Evolutionary conservation across 1,140 invertebrate genomes (phyloP), one percentile per base, ranked within the genome.

Genomic region (Pseudomyrmex concolor): DNA sequence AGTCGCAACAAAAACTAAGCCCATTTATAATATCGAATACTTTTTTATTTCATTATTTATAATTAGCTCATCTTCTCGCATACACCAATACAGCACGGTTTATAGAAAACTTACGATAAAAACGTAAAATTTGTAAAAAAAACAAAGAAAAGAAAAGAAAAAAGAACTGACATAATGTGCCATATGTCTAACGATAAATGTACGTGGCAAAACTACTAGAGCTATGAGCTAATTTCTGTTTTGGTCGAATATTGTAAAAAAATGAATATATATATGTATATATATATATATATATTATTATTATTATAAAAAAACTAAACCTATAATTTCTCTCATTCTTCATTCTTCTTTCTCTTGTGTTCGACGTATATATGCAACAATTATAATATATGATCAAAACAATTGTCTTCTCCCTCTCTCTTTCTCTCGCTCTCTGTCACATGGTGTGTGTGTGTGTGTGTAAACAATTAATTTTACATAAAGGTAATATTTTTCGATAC

Each of bases 391-490:
- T 34, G 34, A 34, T 34, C 34, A 34, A 34, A 34, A 34, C 34
- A 34, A 34, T 34, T 34, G 7, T 45, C 54, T 78, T 86, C 60
- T 83, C 82, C 76, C 19, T 62, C 59, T 81, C 59, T 80, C 54
- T 34, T 17, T 84, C 50, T 80, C 54, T 85, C 12, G 25, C 10
- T 83, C 57, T 72, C 73, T 73, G 63, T 89, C 63, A 13, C n/a
- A n/a, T n/a, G n/a, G n/a, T n/a, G n/a, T n/a, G n/a, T n/a, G 70
- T 82, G 85, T 85, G 91, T 91, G 81, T 77, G 74, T 92, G 88
- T 93, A 93, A 92, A 93, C 90, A 92, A 92, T 92, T 90, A 92
- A 92, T 93, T 92, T 91, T 93, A 91, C 91, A 93, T 86, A 92
- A 93, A 83, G 87, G 84, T 83, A 88, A 90, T 90, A 34, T 51